Evolutionary conservation across 1,140 invertebrate genomes (phyloP), one percentile per base, ranked within the genome.

Genomic region (Leptoteleia sp.): DNA sequence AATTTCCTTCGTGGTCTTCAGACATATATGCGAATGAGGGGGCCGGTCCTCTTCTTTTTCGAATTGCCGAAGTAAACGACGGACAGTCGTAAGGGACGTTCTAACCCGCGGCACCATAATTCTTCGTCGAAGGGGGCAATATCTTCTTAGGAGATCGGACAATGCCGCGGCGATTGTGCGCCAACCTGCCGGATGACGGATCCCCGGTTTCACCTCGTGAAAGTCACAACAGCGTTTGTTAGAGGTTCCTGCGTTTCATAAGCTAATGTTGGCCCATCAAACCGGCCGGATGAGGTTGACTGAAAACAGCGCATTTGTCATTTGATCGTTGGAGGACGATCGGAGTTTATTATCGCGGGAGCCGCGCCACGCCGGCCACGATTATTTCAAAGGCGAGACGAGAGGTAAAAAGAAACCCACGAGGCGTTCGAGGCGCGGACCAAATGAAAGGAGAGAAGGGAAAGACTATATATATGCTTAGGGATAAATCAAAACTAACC

Each of bases 151-250:
- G 59, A n/a, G 54, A 67, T 19, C 31, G 65, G 64, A 82, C 80
- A 82, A 81, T 81, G 73, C 65, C 25, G 35, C 52, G 67, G 64
- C 79, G 78, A 83, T 82, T 82, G 79, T 81, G 67, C 78, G 48
- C 68, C 72, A 72, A 81, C 68, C 76, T 72, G 67, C 55, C 42
- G 70, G 67, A 86, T 88, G 87, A 88, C 86, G 83, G 81, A 88
- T 88, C 80, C 80, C 65, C 64, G 75, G 80, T 82, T 86, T 88
- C 87, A 86, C 86, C 85, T 84, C 81, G 82, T 84, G 78, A 82
- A 86, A 87, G 87, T 87, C 87, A 87, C 84, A 88, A 85, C 86
- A 88, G 82, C 86, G 85, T 87, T 87, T 84, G 84, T 87, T 82
- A 82, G 75, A 68, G 38, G 13, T 54, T 15, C 38, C 27, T 33